A percentile compares a stretch with the other conserved stretches of the same genome.
phyloP scores from a whole-genome alignment of 1,140 invertebrate species.

The Aphelenchoides fujianensis region DNA sequence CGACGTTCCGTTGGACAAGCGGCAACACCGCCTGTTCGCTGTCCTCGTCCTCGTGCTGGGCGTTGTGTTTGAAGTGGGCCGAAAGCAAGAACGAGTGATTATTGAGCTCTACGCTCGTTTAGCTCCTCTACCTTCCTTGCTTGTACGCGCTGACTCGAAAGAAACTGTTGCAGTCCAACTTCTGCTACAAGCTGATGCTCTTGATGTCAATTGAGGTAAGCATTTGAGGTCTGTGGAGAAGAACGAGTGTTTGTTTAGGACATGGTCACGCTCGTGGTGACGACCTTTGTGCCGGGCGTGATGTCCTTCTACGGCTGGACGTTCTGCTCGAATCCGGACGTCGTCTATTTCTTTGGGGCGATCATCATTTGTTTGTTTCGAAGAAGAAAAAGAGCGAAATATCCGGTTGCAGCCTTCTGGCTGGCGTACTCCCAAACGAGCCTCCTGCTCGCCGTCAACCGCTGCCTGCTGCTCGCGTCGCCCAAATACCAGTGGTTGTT shows the following conservation, averaged over 20 bases:
- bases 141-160: background rate
- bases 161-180: background rate
- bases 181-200: slow-evolving; percentile 6
- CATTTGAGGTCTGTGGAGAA: background rate
- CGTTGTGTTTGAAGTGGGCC: background rate
- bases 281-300: background rate
- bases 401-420: slow-evolving; percentile 6
- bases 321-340: background rate
- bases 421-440: background rate
- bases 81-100: background rate
- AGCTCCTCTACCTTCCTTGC: background rate
- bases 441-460: background rate
- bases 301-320: background rate
- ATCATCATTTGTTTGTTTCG: background rate
- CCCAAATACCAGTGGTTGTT: background rate
- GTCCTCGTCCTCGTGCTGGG: background rate
- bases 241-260: background rate
- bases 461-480: background rate
- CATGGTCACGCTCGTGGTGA: background rate
- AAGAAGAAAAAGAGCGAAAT: background rate
- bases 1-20: background rate
- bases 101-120: slow-evolving; percentile 1
- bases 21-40: background rate
- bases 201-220: background rate
- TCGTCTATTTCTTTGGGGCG: background rate